Evolutionary conservation across 1,140 invertebrate genomes (phyloP).

Genomic region (Rhagoletis pomonella): DNA sequence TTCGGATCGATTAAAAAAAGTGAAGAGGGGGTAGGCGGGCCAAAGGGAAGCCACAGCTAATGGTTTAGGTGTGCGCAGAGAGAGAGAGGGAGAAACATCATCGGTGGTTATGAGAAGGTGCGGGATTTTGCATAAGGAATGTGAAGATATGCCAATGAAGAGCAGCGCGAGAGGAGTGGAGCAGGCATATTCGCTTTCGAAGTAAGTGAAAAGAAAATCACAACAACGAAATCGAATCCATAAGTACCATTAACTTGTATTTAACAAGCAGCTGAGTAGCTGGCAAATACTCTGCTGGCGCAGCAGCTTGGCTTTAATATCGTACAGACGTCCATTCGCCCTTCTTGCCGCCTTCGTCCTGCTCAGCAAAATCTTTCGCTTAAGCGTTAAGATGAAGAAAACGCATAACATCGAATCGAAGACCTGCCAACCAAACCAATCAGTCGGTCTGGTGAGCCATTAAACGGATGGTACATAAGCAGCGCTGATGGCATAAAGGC

Average conservation of each 20-base stretch:
- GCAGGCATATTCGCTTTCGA: not conserved
- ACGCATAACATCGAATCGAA: not conserved
- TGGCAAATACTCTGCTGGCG: not conserved
- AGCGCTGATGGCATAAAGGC: not conserved
- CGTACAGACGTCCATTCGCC: not conserved
- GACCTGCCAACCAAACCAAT: slow-evolving; percentile 3
- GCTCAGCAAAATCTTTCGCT: not conserved
- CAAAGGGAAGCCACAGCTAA: slow-evolving; percentile 40
- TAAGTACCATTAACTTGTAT: slow-evolving; percentile 70
- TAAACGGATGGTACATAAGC: not conserved
- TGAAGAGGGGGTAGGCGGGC: slow-evolving; percentile 58
- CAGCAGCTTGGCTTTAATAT: not conserved
- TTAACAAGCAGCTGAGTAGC: slow-evolving; percentile 32
- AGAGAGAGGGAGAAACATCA: not conserved
- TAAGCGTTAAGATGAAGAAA: not conserved
- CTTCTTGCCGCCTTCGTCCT: not conserved
- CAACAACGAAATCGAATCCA: slow-evolving; percentile 66
- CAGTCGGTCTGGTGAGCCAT: not conserved
- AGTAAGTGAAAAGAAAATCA: slow-evolving; percentile 39
- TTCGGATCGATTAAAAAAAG: slow-evolving; percentile 71
- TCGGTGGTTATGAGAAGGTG: not conserved
- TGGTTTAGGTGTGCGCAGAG: not conserved
- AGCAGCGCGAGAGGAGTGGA: not conserved
- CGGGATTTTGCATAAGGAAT: not conserved
- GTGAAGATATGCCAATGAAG: slow-evolving; percentile 23